These are phyloP conservation scores for Anser cygnoides DNA, from an alignment of 2,113 vertebrate species.

Conservation along the genomic window DNA sequence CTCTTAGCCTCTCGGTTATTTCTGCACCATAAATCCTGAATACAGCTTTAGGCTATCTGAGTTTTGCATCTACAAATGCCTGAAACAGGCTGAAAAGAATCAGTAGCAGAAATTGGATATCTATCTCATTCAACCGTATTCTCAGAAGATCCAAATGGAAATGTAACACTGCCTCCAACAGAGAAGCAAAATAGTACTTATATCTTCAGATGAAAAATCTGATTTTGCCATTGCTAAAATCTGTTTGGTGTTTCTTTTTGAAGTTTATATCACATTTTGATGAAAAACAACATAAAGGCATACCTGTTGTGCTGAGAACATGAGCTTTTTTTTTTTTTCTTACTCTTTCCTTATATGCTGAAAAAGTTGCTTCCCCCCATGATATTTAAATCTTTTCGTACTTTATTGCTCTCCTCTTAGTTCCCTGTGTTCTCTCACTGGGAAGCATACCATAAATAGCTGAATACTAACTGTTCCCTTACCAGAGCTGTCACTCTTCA, in stretches of 20 bases:
- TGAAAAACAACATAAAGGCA: not conserved
- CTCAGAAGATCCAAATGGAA: not conserved
- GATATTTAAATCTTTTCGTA: not conserved
- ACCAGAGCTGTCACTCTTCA: not conserved
- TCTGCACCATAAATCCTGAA: constrained; percentile 34
- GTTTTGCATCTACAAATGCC: not conserved
- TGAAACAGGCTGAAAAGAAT: not conserved
- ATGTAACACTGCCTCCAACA: rapidly evolving
- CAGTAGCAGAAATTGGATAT: not conserved
- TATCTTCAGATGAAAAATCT: not conserved
- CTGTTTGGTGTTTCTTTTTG: not conserved
- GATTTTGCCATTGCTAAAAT: not conserved
- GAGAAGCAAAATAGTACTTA: not conserved
- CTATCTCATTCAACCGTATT: not conserved
- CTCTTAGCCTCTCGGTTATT: not conserved
- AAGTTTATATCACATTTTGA: not conserved
- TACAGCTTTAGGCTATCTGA: not conserved
- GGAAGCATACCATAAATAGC: not conserved
- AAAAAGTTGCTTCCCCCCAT: not conserved
- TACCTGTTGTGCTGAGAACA: not conserved
- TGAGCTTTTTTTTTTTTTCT: not conserved
- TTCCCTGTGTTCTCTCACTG: not conserved
- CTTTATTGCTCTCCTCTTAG: not conserved
- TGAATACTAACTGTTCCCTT: not conserved
- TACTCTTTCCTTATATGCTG: not conserved